Conservation (phyloP, 2,888 invertebrate genomes). For the Drosophila tanythrix region DNA sequence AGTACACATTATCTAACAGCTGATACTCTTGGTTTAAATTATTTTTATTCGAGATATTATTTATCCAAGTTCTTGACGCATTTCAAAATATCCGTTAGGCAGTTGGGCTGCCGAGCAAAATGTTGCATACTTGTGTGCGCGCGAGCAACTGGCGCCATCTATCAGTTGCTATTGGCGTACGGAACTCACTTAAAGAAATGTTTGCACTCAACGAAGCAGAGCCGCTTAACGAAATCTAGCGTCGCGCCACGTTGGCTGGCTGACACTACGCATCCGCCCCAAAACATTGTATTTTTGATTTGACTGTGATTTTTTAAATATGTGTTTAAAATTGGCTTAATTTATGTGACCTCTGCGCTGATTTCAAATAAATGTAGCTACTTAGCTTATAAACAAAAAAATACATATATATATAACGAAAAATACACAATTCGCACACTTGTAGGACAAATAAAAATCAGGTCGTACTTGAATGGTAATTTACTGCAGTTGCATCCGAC, state of each 20-base stretch:
- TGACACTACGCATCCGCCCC: slow-evolving; percentile 64
- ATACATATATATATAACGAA: slow-evolving; percentile 2
- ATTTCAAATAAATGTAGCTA: slow-evolving; percentile 45
- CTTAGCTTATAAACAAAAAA: slow-evolving; percentile 32
- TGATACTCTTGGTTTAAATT: not conserved
- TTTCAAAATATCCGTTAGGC: slow-evolving; percentile 23
- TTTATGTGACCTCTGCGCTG: slow-evolving; percentile 64
- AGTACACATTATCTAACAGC: not conserved
- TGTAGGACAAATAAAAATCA: slow-evolving; percentile 58
- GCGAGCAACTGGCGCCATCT: slow-evolving; percentile 35
- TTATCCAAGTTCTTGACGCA: not conserved
- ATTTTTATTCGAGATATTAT: not conserved
- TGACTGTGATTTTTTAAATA: slow-evolving; percentile 12
- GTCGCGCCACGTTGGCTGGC: slow-evolving; percentile 18
- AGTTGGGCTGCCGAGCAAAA: not conserved
- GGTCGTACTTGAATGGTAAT: slow-evolving; percentile 74
- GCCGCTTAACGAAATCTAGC: slow-evolving; percentile 23
- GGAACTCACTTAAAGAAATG: not conserved
- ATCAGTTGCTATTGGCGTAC: not conserved
- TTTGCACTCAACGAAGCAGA: slow-evolving; percentile 18
- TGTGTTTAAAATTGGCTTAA: slow-evolving; percentile 47
- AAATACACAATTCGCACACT: slow-evolving; percentile 33
- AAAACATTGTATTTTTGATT: slow-evolving; percentile 11
- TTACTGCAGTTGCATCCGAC: slow-evolving; percentile 54
- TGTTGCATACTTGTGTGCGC: slow-evolving; percentile 56